A percentile compares a stretch with the other conserved stretches of the same genome.
These are phyloP conservation scores for Poeciliopsis occidentalis DNA, from an alignment of 2,113 vertebrate genomes.

Conservation along the genomic window DNA sequence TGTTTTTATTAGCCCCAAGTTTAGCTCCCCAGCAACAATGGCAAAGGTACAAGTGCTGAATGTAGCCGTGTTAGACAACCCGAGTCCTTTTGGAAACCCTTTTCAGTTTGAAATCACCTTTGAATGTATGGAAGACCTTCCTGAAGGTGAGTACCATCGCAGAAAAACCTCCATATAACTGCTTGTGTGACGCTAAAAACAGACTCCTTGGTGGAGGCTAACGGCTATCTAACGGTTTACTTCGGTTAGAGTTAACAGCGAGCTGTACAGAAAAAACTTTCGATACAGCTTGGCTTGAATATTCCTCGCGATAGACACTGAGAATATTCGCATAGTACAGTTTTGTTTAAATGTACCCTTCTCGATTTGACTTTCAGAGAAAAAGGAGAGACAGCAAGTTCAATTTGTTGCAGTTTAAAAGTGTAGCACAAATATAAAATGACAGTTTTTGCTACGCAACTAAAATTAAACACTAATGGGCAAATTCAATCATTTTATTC, in stretches of 20 bases:
- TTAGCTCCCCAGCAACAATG: constrained; percentile 76
- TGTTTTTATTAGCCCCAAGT: constrained; percentile 40
- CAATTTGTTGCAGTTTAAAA: too few relatives aligned
- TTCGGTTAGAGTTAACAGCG: background rate
- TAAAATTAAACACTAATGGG: too few relatives aligned
- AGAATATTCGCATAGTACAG: too few relatives aligned
- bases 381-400: too few relatives aligned
- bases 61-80: constrained; percentile 90
- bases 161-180: background rate
- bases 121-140: constrained; percentile 90
- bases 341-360: too few relatives aligned
- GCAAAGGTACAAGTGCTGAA: constrained; percentile 93
- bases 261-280: too few relatives aligned
- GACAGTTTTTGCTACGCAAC: too few relatives aligned
- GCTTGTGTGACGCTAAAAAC: background rate
- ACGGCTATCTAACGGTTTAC: constrained; percentile 24
- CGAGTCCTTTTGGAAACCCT: constrained; percentile 89
- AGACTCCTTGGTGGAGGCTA: constrained; percentile 14
- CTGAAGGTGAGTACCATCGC: constrained; percentile 81
- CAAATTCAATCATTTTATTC: too few relatives aligned
- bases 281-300: too few relatives aligned
- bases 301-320: too few relatives aligned
- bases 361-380: too few relatives aligned
- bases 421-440: too few relatives aligned
- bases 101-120: constrained; percentile 95